Percentiles rank a stretch among this genome's conserved stretches.
These are phyloP conservation scores for Diachasma alloeum DNA, from an alignment of 1,140 invertebrate species.

Conservation along the genomic window DNA sequence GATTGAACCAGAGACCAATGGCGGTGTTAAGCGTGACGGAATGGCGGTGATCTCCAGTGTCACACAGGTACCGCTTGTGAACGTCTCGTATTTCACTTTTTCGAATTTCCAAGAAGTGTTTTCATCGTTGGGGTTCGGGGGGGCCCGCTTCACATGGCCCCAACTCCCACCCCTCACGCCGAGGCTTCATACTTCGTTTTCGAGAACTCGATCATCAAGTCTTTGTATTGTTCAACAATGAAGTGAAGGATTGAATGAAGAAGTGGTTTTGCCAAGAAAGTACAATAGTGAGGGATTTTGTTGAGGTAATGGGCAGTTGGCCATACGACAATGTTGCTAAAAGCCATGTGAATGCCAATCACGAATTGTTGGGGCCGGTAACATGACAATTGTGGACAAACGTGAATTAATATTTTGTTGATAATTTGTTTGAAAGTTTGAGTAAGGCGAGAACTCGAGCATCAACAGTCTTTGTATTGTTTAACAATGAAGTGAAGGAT, in stretches of 20 bases:
- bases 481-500: background rate
- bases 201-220: background rate
- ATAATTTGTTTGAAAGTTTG: too few species aligned
- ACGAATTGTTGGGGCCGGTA: too few species aligned
- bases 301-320: background rate
- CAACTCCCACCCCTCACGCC: background rate
- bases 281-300: background rate
- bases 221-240: background rate
- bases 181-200: background rate
- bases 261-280: background rate
- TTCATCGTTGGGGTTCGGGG: background rate
- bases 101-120: slow-evolving; percentile 30
- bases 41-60: slow-evolving; percentile 30
- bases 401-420: too few species aligned
- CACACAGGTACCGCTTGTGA: slow-evolving; percentile 23
- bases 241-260: background rate
- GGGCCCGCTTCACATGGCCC: background rate
- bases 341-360: background rate
- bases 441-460: background rate
- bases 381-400: too few species aligned
- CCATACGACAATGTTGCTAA: background rate
- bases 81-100: slow-evolving; percentile 32
- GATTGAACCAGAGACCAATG: background rate
- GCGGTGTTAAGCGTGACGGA: slow-evolving; percentile 2
- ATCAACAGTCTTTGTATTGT: background rate